Evolutionary conservation across 2,888 invertebrate species (phyloP), one percentile per base, ranked within the genome.

Genomic region (Aradus depressus): DNA sequence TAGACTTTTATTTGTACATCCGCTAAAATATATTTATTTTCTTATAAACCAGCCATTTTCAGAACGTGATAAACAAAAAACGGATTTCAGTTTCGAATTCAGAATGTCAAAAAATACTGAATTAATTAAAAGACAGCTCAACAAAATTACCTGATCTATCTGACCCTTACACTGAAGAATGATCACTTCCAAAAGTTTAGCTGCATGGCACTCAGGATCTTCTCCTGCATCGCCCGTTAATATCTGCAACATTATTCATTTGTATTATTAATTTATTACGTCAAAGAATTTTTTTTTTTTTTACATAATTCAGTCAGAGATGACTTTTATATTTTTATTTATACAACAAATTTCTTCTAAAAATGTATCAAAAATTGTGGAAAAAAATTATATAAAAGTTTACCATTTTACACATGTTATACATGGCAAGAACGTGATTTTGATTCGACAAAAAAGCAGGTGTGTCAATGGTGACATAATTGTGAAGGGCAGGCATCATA

Each of bases 401-500:
- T 70, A 89, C 87, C 61, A 80, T 75, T 75, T 90, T 90, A 65
- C 90, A 89, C 89, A 98, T 96, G 64, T 92, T 89, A 66, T 87
- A 91, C 69, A 96, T 84, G 41, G 90, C 90, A 59, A 91, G 70
- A 54, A 97, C 75, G 59, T 91, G 80, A 66, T 89, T 84, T 62
- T 90, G 87, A 65, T 92, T 85, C 1, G 90, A 84, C 28, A 97
- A 73, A 69, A 99, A 97, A 12, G 89, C 88, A 52, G 84, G 80
- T 1, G 93, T 92, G 66, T 97, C 97, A 2, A 96, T 86, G 0
- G 92, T 93, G 45, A 99, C 82, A 68, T 95, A 99, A 70, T 97
- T 96, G 70, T 98, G 95, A 25, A 99, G 74, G 4, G 92, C 87
- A 1, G 97, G 95, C 95, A 97, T 96, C 85, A 98, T 92, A 64